Conservation (phyloP, 2,888 invertebrate genomes). For the Salticus scenicus region DNA sequence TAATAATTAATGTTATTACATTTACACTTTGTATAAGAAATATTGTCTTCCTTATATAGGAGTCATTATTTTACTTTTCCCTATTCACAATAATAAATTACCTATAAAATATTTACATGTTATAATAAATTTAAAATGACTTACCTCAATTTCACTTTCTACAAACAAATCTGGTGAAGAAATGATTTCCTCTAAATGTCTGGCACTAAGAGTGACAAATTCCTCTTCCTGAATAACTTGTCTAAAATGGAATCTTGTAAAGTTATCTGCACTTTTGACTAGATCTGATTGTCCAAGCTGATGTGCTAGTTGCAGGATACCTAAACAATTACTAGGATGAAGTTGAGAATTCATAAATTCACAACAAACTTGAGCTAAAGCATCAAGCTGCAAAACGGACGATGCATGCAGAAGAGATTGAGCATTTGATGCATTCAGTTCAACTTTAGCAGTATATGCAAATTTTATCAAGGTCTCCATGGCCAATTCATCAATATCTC, state of each 20-base stretch:
- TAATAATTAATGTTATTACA: no score
- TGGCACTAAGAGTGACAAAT: slow-evolving; percentile 73
- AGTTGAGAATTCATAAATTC: slow-evolving; percentile 77
- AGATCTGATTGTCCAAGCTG: slow-evolving; percentile 76
- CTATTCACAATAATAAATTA: not conserved
- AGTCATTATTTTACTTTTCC: no score
- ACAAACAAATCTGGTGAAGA: slow-evolving; percentile 69
- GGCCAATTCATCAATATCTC: slow-evolving; percentile 75
- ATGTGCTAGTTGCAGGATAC: slow-evolving; percentile 77
- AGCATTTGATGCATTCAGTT: slow-evolving; percentile 76
- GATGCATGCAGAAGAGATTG: slow-evolving; percentile 77
- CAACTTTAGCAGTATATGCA: slow-evolving; percentile 77
- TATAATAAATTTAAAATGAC: not conserved
- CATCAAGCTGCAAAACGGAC: slow-evolving; percentile 77
- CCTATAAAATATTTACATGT: not conserved
- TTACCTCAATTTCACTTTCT: slow-evolving; percentile 73
- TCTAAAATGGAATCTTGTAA: slow-evolving; percentile 74
- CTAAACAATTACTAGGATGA: slow-evolving; percentile 76
- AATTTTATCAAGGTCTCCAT: slow-evolving; percentile 76
- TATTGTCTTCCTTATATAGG: no score
- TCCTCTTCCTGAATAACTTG: slow-evolving; percentile 75
- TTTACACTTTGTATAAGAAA: no score
- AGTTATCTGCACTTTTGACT: slow-evolving; percentile 74
- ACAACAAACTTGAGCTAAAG: slow-evolving; percentile 77
- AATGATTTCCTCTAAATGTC: slow-evolving; percentile 72